Evolutionary conservation across 2,888 invertebrate genomes (phyloP).

Genomic region (Cremastinae sp.): DNA sequence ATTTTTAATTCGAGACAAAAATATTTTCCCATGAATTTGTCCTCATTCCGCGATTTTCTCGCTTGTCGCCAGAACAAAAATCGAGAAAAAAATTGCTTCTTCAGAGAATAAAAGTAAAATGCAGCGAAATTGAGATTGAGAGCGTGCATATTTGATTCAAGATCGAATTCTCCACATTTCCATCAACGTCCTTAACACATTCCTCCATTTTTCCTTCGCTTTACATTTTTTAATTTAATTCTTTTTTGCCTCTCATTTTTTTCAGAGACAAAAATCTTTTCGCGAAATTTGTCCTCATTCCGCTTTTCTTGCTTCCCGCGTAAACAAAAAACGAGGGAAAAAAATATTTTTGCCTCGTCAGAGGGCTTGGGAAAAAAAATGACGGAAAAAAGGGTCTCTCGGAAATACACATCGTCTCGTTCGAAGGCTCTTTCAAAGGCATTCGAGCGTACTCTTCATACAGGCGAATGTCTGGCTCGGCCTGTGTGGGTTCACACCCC

Average conservation of each 20-base stretch:
- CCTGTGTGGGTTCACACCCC: not conserved
- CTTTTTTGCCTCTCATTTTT: conserved; percentile 48
- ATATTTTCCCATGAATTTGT: too few species aligned
- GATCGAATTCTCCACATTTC: too few species aligned
- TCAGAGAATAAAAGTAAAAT: too few species aligned
- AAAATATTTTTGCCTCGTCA: not conserved
- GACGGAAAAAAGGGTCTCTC: not conserved
- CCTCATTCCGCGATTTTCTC: too few species aligned
- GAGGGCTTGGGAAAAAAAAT: not conserved
- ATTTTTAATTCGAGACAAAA: too few species aligned
- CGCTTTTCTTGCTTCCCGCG: conserved; percentile 53
- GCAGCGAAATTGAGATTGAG: not conserved
- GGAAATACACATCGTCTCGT: not conserved
- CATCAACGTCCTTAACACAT: not conserved
- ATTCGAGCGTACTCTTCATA: too few species aligned
- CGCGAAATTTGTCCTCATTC: conserved; percentile 43
- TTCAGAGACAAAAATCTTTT: conserved; percentile 42
- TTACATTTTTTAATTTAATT: conserved; percentile 2
- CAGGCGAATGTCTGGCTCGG: too few species aligned
- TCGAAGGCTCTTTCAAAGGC: too few species aligned
- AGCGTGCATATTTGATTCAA: too few species aligned
- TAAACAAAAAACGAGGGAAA: not conserved
- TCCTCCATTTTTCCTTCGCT: conserved; percentile 3
- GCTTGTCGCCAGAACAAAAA: too few species aligned
- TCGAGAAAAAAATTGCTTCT: too few species aligned